phyloP scores from a whole-genome alignment of 2,888 invertebrate genomes.

The Lasius platythorax region DNA sequence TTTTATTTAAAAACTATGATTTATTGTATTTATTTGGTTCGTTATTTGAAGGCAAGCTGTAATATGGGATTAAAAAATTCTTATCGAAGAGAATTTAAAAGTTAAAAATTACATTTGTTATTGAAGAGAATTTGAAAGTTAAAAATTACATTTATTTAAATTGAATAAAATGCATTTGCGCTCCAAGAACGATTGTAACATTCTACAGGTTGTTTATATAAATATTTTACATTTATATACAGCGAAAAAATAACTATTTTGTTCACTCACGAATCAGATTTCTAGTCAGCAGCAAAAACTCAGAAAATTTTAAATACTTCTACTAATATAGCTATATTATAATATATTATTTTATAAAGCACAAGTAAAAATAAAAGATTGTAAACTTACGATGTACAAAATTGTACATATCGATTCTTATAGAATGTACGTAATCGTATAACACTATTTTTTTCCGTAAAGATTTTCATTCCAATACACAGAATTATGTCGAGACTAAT shows the following conservation, averaged over 20 bases:
- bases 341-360: slow-evolving; percentile 14
- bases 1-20: slow-evolving; percentile 27
- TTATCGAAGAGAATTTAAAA: neutral
- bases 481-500: slow-evolving; percentile 18
- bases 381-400: slow-evolving; percentile 12
- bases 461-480: slow-evolving; percentile 9
- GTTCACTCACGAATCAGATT: slow-evolving; percentile 25
- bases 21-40: slow-evolving; percentile 17
- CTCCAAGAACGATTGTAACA: neutral
- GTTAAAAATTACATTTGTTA: slow-evolving; percentile 15
- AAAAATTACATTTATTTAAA: slow-evolving; percentile 16
- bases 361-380: slow-evolving; percentile 32
- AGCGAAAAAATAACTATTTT: slow-evolving; percentile 2
- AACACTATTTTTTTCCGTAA: slow-evolving; percentile 24
- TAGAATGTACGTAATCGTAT: neutral
- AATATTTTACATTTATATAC: neutral
- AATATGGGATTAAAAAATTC: neutral
- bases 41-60: neutral
- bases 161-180: neutral
- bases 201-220: neutral
- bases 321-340: slow-evolving; percentile 21
- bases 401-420: slow-evolving; percentile 20
- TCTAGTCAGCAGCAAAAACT: neutral
- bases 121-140: neutral
- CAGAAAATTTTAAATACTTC: neutral